Base-by-base conservation (phyloP, 2,797 vertebrate species). In the Vespertilio murinus region DNA sequence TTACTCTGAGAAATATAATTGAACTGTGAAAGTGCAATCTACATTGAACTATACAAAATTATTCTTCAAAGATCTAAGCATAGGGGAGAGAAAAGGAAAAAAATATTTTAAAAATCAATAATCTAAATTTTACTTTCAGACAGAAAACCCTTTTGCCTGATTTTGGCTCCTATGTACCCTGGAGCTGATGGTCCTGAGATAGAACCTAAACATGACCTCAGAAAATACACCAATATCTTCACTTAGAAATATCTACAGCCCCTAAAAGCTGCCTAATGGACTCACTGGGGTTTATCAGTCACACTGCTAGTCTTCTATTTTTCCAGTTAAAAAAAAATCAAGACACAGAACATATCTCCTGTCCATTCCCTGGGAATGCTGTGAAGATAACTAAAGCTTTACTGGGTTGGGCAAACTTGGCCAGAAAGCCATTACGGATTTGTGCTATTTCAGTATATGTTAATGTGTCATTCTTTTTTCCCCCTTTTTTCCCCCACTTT, bases 401-500 rank as follows among this genome's bases (percentile, higher is more conserved):
- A 7, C 3, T 28, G 1, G 23, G 18, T 17, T 54, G 18, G 45
- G 13, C 9, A 49, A 78, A n/a, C 67, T 85, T 52, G 54, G 77
- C 52, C 54, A 84, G 84, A 88, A 93, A 56, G 84, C 18, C 71
- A 52, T 2, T 74, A 59, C 5, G 49, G 85, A 70, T 69, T 23
- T 90, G 33, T 67, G 38, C 30, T 22, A 14, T 77, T 83, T 88
- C 42, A 85, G 64, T 85, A 88, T 49, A 88, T n/a, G 69, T 92
- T 69, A 56, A 65, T 88, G 40, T 85, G 20, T 47, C 70, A 80
- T 16, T 2, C 9, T 17, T 23, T 33, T n/a, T 38, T 7, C 18
- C 42, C n/a, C n/a, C n/a, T 45, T 22, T 38, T 20, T 16, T 54
- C 9, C 9, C 74, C 64, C 54, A 78, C 78, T 42, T 42, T 75